Evolutionary conservation across 2,113 vertebrate species (phyloP).

Genomic region (Morone chrysops): DNA sequence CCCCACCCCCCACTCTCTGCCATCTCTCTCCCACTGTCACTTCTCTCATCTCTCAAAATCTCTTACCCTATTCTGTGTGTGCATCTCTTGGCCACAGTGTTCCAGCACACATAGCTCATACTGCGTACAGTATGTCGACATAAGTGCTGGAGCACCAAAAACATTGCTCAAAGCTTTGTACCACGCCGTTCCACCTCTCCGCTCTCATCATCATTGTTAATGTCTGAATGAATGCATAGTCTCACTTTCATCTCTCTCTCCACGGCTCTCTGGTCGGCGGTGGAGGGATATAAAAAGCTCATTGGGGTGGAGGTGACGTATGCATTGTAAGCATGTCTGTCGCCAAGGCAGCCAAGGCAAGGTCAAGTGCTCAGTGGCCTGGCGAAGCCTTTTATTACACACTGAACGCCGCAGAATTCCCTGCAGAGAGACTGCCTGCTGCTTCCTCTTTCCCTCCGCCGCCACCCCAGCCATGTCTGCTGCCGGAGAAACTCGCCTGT

Average conservation of each 20-base stretch:
- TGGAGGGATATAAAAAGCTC: constrained; percentile 46
- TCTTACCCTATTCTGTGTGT: constrained; percentile 34
- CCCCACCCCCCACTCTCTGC: constrained; percentile 46
- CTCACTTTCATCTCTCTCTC: constrained; percentile 48
- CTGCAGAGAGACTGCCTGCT: constrained; percentile 46
- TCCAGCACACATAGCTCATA: constrained; percentile 1
- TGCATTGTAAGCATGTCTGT: constrained; percentile 59
- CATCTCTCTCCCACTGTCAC: constrained; percentile 66
- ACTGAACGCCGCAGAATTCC: constrained; percentile 64
- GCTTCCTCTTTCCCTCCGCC: background rate
- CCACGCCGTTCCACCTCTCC: constrained; percentile 40
- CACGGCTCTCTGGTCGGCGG: background rate
- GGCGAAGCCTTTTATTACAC: constrained; percentile 65
- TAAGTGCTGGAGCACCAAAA: constrained; percentile 35
- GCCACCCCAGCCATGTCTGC: background rate
- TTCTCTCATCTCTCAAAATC: constrained; percentile 71
- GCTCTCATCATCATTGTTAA: constrained; percentile 62
- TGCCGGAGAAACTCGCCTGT: constrained; percentile 4
- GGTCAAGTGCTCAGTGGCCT: constrained; percentile 69
- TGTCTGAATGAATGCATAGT: constrained; percentile 50
- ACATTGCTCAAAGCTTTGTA: constrained; percentile 34
- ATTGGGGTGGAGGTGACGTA: constrained; percentile 56
- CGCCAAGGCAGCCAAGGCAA: constrained; percentile 61
- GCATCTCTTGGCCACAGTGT: background rate
- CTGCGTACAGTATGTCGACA: constrained; percentile 18